Percentiles rank a stretch among this genome's conserved stretches.
phyloP scores from a whole-genome alignment of 2,797 vertebrate species.

The Sebastes nivosus region DNA sequence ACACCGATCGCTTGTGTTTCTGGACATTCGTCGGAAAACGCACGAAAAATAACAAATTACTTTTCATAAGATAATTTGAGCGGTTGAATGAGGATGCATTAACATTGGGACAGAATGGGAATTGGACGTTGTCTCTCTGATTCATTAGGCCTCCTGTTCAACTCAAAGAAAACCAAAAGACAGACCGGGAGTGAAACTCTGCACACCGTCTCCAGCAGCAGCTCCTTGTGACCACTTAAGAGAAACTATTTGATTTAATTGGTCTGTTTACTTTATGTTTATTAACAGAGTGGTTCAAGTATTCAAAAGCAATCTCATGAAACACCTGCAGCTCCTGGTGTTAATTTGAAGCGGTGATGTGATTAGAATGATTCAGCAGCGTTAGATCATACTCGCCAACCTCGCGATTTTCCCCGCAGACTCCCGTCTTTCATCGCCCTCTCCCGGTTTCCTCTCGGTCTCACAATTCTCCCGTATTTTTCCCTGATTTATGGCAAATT shows the following conservation, averaged over 20 bases:
- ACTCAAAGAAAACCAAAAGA: neutral
- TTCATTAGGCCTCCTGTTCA: neutral
- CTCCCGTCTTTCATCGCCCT: no score
- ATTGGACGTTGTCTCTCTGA: neutral
- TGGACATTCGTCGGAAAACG: neutral
- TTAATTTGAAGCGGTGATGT: neutral
- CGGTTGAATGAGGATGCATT: rapidly evolving
- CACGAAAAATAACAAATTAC: neutral
- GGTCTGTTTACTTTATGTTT: neutral
- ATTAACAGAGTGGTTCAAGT: neutral
- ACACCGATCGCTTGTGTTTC: neutral
- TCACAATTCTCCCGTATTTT: no score
- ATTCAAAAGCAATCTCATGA: neutral
- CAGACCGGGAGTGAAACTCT: no score
- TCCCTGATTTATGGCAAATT: no score
- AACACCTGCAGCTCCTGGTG: neutral
- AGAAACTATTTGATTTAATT: neutral
- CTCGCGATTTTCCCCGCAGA: no score
- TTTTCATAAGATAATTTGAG: neutral
- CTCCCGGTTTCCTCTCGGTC: no score
- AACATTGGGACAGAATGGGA: no score
- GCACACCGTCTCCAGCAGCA: no score
- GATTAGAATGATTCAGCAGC: neutral
- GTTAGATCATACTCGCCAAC: no score
- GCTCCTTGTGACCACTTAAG: no score